Evolutionary conservation across 2,888 invertebrate genomes (phyloP), one percentile per base, ranked within the genome.

Genomic region (Polymixis flavicincta): DNA sequence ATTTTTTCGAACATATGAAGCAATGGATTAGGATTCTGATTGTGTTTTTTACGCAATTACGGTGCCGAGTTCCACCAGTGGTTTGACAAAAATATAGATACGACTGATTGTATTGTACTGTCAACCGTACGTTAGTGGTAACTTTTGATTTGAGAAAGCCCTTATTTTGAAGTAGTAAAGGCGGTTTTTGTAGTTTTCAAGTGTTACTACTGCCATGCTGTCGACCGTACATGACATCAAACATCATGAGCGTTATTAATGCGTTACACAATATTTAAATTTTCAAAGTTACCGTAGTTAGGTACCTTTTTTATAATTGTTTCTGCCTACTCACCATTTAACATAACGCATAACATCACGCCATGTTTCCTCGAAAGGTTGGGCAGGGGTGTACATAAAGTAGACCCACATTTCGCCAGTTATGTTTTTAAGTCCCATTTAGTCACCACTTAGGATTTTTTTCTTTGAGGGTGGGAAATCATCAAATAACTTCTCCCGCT

Each of bases 191-290:
- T 63, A 19, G 25, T 64, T 48, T 13, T 45, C 19, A 64, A 28
- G 45, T 4, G n/a, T n/a, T 48, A 28, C 7, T 19, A 48, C 28
- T 48, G 48, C 64, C 48, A 2, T 28, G 13, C 32, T 54, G 37
- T 55, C 28, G 52, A 25, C 37, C 13, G 19, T 32, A 45, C 17
- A 22, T 45, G 52, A 25, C 25, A 13, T 17, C 14, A 32, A 32
- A 52, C 19, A n/a, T 61, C 28, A 52, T 25, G 17, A 32, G 9
- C 11, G 22, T 32, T 74, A 74, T 73, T 52, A 61, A 54, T 54
- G 52, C 32, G 22, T 54, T 60, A 60, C 32, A 61, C 5, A 52
- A 45, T 45, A 25, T 25, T 28, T 32, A 22, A 54, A 19, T 19
- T 73, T 45, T n/a, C 42, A 25, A 59, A 52, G 32, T 32, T 3